Evolutionary conservation across 2,113 vertebrate species (phyloP), one percentile per base, ranked within the genome.

Genomic region (Oncorhynchus keta): DNA sequence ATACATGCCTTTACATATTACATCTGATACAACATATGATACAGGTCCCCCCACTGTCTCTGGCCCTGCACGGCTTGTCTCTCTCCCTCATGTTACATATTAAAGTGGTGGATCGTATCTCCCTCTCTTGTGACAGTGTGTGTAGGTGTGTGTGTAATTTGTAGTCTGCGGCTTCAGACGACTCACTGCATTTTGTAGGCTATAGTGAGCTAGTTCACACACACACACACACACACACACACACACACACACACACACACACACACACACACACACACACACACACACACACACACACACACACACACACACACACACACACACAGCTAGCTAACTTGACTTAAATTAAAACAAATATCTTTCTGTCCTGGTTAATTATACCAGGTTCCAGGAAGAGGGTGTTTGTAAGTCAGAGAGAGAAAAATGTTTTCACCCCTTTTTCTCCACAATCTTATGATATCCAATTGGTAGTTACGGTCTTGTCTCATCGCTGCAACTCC

Each of bases 291-390:
- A 64, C 61, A 24, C 28, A 57, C 51, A 57, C 51, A 57, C 51
- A 57, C 2, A 3, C 26, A 32, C 66, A 75, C 76, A 61, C 71
- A n/a, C 68, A 72, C 61, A 45, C 2, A 32, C 64, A 28, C 20
- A 77, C 74, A 72, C 71, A 32, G 18, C 70, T 11, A 48, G 55
- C 49, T 48, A 74, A 79, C 83, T 78, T n/a, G 75, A 76, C 79
- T 82, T 69, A 73, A 78, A 68, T 69, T 26, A 70, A 85, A 89
- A 85, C 78, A 59, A 80, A 3, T 77, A 73, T 48, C 28, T 16
- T 28, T 82, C 78, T 78, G 76, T 81, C 73, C 67, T 84, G 68
- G 71, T 78, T 78, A 51, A 30, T 83, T 72, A 64, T 84, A 85
- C 59, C 84, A 65, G 26, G 65, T 69, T 69, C 18, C n/a, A 57